Evolutionary conservation across 2,888 invertebrate genomes (phyloP).

Genomic region (Megaustenia siamemsis): DNA sequence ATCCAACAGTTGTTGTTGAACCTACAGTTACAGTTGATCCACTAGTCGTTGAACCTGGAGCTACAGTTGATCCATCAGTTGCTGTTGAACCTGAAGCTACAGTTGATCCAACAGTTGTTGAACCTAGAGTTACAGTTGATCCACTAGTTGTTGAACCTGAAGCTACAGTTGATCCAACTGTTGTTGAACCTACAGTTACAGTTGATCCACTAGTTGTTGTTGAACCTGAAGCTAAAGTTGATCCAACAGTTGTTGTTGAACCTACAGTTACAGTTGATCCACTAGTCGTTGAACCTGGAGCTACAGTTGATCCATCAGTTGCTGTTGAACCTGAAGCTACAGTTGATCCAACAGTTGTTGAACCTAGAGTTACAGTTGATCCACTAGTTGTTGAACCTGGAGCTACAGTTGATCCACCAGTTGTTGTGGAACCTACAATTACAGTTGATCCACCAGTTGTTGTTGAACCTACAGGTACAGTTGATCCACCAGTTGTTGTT

Average conservation of each 20-base stretch:
- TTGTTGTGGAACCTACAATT: conserved; percentile 1
- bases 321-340: background rate
- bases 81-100: conserved; percentile 24
- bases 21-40: background rate
- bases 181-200: conserved; percentile 2
- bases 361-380: no score
- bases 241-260: background rate
- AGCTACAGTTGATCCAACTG: background rate
- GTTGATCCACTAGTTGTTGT: background rate
- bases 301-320: background rate
- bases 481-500: background rate
- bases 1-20: background rate
- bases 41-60: conserved; percentile 5
- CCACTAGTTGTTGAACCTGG: conserved; percentile 13
- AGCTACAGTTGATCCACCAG: background rate
- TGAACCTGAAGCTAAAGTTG: background rate
- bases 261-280: conserved; percentile 22
- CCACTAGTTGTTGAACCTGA: background rate
- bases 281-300: background rate
- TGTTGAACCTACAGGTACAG: conserved; percentile 12
- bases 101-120: conserved; percentile 13
- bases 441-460: conserved; percentile 2
- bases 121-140: background rate
- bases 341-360: conserved; percentile 1
- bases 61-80: background rate